Evolutionary conservation across 2,888 invertebrate species (phyloP), one percentile per base, ranked within the genome.

Genomic region (Neoitamus cyanurus): DNA sequence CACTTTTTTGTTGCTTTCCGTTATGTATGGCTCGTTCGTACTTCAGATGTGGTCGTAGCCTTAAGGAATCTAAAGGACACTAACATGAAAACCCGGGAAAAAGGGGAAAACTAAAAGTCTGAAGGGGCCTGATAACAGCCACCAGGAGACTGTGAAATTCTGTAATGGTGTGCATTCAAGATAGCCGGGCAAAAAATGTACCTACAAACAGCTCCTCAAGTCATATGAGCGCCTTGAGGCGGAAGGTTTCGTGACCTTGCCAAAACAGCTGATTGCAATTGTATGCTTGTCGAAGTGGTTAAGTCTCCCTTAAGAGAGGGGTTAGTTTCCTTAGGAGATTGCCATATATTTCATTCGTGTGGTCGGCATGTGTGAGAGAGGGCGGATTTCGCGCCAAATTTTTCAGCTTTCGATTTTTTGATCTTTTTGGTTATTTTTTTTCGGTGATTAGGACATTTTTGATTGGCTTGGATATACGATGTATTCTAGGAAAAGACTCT

Each of bases 351-450:
- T 80, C 80, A 80, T 80, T 80, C 80, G 80, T 31, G 80, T 34
- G 11, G 31, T 80, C 80, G 80, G 28, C 80, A 80, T 80, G 80
- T 80, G 80, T 80, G 80, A 80, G 58, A 80, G 80, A 80, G 80
- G 80, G 80, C 80, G 80, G 80, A 58, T 80, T 80, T 80, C 80
- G 80, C 80, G 80, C 80, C 80, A 80, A 80, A 80, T 58, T 34
- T 80, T 48, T 80, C 25, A 20, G 13, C 6, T 80, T 80, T 80
- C 68, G 31, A 70, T 58, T 58, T 58, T 58, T 58, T 58, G 58
- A 58, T 58, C 58, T 15, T 58, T 1, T 48, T 20, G 3, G 58
- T 58, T 25, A 28, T 34, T 58, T 58, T 15, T 25, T 7, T 6
- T 48, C 20, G 9, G 58, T 58, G 80, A 68, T 58, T 80, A 58